Base-by-base conservation (phyloP, 2,797 vertebrate species). In the Tragelaphus eurycerus region DNA sequence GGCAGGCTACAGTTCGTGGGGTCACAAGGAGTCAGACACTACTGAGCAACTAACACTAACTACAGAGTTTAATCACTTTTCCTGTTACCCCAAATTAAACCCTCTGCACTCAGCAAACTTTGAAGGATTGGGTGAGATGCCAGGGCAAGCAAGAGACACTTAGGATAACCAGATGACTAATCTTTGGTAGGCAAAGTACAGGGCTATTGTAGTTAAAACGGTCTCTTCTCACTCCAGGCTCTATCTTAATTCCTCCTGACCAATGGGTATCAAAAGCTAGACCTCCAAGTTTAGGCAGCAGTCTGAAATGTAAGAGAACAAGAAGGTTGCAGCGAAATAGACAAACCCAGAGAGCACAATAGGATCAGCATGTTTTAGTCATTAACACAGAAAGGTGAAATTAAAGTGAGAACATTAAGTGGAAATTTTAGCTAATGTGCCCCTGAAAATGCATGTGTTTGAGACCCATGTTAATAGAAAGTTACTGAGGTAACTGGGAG, bases 381-480 rank as follows among this genome's bases (percentile, higher is more conserved):
- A 50, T 85, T 74, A 55, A 19, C 8, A 19, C 76, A 81, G 11
- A 96, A 96, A 90, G 15, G 38, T 21, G 71, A 79, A 83, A 86
- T 83, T 71, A 94, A 83, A 84, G 85, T 79, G 67, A 87, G n/a
- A 93, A 94, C 17, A 14, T 83, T 34, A 78, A 82, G 16, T 78
- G 29, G n/a, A 7, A 93, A 34, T 74, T 96, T 92, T 52, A 94
- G 67, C 59, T 90, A 71, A 89, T 48, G 16, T 29, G 7, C 38
- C n/a, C 55, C 78, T 29, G 2, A 50, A 88, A 96, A 88, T 88
- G 0, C 86, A 4, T 89, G 31, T 89, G 21, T 96, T 83, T 86
- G 85, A 96, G 88, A 88, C 27, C 54, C 57, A 46, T 96, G 88
- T 86, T 94, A 93, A 81, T 94, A 78, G 54, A 85, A 92, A 95